Conservation (phyloP, 2,797 vertebrate genomes). For the Sebastes vulpes region DNA sequence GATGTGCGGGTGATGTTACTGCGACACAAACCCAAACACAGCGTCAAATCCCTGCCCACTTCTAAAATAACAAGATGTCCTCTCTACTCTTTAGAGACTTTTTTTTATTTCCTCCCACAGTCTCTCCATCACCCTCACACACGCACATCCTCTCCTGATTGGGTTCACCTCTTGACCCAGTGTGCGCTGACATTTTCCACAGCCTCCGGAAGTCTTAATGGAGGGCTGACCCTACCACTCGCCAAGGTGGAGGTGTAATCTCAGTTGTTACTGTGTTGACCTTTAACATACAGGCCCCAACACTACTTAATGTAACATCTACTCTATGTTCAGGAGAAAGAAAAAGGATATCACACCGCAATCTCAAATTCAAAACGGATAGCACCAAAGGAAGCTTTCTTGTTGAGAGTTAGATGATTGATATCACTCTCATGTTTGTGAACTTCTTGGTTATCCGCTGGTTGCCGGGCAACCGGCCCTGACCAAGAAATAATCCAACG, state of each 20-base stretch:
- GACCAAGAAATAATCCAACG: background rate
- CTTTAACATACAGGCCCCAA: background rate
- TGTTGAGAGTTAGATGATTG: background rate
- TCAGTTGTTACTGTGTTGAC: background rate
- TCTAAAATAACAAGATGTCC: conserved; percentile 34
- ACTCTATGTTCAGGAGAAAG: background rate
- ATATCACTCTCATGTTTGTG: background rate
- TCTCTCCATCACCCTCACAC: conserved; percentile 2
- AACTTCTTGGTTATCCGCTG: background rate
- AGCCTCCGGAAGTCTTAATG: conserved; percentile 14
- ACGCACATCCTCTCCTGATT: background rate
- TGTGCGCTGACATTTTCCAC: conserved; percentile 36
- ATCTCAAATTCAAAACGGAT: background rate
- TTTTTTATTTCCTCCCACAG: conserved; percentile 9
- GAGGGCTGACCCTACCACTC: background rate
- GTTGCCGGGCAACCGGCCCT: background rate
- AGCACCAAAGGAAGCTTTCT: background rate
- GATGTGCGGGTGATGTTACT: conserved; percentile 35
- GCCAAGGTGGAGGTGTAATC: background rate
- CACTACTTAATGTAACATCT: background rate
- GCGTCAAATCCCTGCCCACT: conserved; percentile 17
- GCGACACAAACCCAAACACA: conserved; percentile 55
- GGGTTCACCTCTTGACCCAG: conserved; percentile 18
- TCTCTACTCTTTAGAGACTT: conserved; percentile 6
- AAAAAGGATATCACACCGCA: background rate